Evolutionary conservation across 2,797 vertebrate genomes (phyloP).

Genomic region (Potorous gilbertii): DNA sequence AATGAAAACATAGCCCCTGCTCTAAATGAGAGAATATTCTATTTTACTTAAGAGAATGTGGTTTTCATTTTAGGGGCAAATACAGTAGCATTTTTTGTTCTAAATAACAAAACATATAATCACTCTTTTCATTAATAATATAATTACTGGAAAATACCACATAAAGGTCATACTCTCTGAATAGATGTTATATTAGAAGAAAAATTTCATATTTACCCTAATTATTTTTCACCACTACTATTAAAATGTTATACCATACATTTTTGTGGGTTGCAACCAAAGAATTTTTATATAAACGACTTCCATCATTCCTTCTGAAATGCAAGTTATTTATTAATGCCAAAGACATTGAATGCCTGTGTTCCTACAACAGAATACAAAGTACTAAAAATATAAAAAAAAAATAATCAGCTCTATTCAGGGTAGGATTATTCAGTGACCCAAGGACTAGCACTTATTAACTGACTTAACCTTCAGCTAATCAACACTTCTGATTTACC

Average conservation of each 20-base stretch:
- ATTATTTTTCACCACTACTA: conserved; percentile 32
- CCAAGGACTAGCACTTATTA: conserved; percentile 60
- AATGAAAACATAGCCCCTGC: not conserved
- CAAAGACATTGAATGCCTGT: conserved; percentile 51
- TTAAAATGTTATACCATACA: conserved; percentile 37
- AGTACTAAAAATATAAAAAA: conserved; percentile 67
- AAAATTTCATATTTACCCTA: conserved; percentile 44
- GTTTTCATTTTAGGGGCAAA: conserved; percentile 29
- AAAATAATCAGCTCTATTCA: conserved; percentile 56
- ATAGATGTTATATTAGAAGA: conserved; percentile 48
- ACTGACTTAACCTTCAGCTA: conserved; percentile 57
- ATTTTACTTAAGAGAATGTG: not conserved
- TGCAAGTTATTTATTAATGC: conserved; percentile 70
- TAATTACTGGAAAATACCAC: conserved; percentile 47
- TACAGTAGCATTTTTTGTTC: conserved; percentile 54
- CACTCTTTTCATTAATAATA: conserved; percentile 45
- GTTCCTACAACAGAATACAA: not conserved
- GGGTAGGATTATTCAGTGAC: not conserved
- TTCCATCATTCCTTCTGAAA: conserved; percentile 63
- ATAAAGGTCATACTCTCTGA: conserved; percentile 6
- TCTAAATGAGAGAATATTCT: not conserved
- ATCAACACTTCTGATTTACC: conserved; percentile 31
- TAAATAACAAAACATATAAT: conserved; percentile 14
- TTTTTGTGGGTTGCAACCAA: conserved; percentile 30
- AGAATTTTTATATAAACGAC: conserved; percentile 52